Percentiles rank a stretch among this genome's conserved stretches.
Conservation (phyloP, 2,888 invertebrate species). For the Meloe dianella region DNA sequence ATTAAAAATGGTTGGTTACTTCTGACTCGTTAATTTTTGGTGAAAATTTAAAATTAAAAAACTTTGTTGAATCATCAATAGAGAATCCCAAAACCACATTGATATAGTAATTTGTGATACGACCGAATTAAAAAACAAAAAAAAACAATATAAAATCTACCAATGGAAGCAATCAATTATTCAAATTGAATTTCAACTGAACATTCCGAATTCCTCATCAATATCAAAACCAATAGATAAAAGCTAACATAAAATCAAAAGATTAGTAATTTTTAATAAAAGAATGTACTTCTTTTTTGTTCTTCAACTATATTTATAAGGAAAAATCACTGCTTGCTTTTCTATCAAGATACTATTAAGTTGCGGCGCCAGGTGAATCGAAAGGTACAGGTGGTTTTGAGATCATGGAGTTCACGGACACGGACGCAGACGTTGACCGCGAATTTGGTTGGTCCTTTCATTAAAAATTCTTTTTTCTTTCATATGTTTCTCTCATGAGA, state of each 20-base stretch:
- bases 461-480: neutral
- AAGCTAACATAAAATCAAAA: no score
- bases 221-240: neutral
- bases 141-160: neutral
- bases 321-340: no score
- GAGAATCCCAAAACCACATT: neutral
- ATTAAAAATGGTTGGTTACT: slow-evolving; percentile 21
- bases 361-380: slow-evolving; percentile 27
- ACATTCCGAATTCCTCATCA: neutral
- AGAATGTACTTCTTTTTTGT: no score
- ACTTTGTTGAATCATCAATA: neutral
- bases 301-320: no score
- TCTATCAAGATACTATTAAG: neutral
- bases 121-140: neutral
- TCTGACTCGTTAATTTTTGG: neutral
- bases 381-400: slow-evolving; percentile 27
- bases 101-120: neutral
- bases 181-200: neutral
- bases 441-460: slow-evolving; percentile 25
- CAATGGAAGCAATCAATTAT: neutral
- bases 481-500: neutral
- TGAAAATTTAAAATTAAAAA: no score
- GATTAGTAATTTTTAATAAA: no score
- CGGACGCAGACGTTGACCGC: slow-evolving; percentile 29
- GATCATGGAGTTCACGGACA: slow-evolving; percentile 31